A percentile compares a stretch with the other conserved stretches of the same genome.
Conservation (phyloP, 1,140 invertebrate genomes). For the Zaprionus inermis region DNA sequence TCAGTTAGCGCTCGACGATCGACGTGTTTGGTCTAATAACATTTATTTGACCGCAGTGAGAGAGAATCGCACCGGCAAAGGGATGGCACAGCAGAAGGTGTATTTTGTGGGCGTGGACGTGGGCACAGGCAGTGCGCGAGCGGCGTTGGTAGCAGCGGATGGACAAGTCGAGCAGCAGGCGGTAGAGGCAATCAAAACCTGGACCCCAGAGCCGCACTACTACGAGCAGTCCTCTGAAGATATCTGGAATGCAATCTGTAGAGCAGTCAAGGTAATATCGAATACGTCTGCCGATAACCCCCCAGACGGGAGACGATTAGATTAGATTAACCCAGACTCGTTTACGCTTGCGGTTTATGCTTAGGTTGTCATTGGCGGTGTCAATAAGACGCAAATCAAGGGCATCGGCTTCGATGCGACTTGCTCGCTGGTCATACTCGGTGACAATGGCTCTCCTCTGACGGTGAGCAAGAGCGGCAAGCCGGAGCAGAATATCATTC, state of each 20-base stretch:
- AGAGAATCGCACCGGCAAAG: constrained; percentile 7
- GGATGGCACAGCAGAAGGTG: constrained; percentile 22
- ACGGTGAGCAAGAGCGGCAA: constrained; percentile 90
- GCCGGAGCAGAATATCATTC: constrained; percentile 92
- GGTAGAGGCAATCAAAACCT: constrained; percentile 89
- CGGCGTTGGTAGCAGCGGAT: constrained; percentile 88
- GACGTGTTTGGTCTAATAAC: constrained; percentile 58
- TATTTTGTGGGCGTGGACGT: constrained; percentile 97
- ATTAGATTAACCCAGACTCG: constrained; percentile 63
- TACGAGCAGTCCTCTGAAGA: constrained; percentile 97
- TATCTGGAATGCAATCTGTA: constrained; percentile 90
- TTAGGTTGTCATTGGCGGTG: constrained; percentile 87
- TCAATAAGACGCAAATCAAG: constrained; percentile 87
- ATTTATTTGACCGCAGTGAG: constrained; percentile 74
- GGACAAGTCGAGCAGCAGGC: constrained; percentile 89
- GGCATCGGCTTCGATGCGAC: constrained; percentile 98
- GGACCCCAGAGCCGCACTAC: constrained; percentile 90
- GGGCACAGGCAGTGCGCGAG: constrained; percentile 94
- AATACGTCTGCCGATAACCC: constrained; percentile 42
- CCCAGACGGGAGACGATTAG: constrained; percentile 21
- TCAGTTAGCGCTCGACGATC: constrained; percentile 54
- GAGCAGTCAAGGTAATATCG: constrained; percentile 71
- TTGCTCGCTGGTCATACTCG: constrained; percentile 95
- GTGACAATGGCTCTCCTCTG: constrained; percentile 88
- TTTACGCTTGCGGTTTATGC: constrained; percentile 17